phyloP scores from a whole-genome alignment of 2,888 invertebrate genomes.

The Ceratothoa steindachneri region DNA sequence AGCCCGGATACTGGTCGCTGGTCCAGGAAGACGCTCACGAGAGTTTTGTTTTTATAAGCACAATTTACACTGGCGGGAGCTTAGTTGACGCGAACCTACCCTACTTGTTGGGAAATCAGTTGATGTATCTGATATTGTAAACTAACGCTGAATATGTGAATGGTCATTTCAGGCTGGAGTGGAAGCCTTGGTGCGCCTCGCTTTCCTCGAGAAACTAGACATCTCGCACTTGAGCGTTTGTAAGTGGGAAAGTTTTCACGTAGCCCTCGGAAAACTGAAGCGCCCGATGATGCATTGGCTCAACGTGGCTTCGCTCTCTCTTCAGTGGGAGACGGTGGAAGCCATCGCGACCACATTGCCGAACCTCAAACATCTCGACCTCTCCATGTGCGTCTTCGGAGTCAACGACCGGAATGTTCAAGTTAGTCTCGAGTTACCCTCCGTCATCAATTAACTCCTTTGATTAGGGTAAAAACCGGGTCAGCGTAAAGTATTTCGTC shows the following conservation, averaged over 20 bases:
- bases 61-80: no score
- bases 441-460: no score
- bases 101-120: no score
- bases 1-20: no score
- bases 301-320: slow-evolving; percentile 51
- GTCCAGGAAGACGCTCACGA: no score
- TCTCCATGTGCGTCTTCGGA: slow-evolving; percentile 67
- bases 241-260: slow-evolving; percentile 61
- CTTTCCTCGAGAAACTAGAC: slow-evolving; percentile 61
- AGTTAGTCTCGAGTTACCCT: no score
- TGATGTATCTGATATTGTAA: no score
- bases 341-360: slow-evolving; percentile 61
- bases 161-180: not conserved
- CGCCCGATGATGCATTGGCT: slow-evolving; percentile 50
- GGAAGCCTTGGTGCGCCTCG: slow-evolving; percentile 57
- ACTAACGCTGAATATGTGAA: no score
- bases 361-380: slow-evolving; percentile 61
- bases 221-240: slow-evolving; percentile 66
- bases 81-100: no score
- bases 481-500: no score
- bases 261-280: slow-evolving; percentile 57
- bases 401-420: slow-evolving; percentile 61
- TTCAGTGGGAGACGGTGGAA: slow-evolving; percentile 63
- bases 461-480: no score
- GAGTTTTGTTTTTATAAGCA: no score